These are phyloP conservation scores for Lamellibrachia luymesi DNA, from an alignment of 1,140 invertebrate species.

Conservation along the genomic window DNA sequence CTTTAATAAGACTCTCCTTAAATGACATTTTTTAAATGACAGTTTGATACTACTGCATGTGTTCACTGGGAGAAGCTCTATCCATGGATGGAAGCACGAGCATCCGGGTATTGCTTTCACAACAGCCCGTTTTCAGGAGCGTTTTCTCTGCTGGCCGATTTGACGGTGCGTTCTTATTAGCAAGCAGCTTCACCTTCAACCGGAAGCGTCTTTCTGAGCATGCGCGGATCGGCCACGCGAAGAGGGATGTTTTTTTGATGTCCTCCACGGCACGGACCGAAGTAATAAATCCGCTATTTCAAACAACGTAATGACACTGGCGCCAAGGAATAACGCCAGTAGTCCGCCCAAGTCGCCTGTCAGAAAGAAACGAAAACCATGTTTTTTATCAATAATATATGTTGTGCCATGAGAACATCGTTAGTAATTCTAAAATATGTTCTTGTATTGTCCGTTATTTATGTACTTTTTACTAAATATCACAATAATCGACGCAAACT, in stretches of 20 bases:
- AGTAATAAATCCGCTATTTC: constrained; percentile 8
- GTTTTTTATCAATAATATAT: background rate
- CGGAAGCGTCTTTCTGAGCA: background rate
- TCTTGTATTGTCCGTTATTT: background rate
- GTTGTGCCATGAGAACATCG: no score
- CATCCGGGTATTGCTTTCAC: no score
- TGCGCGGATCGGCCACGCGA: background rate
- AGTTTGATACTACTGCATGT: background rate
- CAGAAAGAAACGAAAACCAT: background rate
- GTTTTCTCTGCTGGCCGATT: no score
- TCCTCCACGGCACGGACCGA: background rate
- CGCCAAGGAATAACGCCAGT: constrained; percentile 1
- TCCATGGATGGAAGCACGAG: background rate
- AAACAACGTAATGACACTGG: constrained; percentile 11
- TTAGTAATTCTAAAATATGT: background rate
- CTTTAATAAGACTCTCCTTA: background rate
- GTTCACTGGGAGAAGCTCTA: background rate
- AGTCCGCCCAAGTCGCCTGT: constrained; percentile 8
- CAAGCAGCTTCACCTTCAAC: background rate
- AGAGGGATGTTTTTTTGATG: background rate
- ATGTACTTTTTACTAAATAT: background rate
- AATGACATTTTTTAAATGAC: background rate
- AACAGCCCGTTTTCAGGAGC: no score
- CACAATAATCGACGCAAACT: background rate
- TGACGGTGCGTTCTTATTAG: background rate